Conservation (phyloP, 2,113 vertebrate genomes). For the Gavia stellata region DNA sequence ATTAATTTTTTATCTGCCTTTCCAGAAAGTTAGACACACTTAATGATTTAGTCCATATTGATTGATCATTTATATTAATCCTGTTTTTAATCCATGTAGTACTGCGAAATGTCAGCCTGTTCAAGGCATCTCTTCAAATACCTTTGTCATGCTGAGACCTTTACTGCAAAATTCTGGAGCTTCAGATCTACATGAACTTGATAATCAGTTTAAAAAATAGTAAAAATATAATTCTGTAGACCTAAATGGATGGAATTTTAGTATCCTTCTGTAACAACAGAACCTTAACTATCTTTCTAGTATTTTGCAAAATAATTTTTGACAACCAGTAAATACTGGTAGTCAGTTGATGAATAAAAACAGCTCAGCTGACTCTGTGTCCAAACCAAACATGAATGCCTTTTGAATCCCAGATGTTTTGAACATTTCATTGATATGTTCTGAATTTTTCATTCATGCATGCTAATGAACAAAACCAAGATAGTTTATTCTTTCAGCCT, state of each 20-base stretch:
- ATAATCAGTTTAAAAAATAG: neutral
- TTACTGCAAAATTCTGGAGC: neutral
- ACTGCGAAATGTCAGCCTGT: neutral
- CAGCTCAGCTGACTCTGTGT: neutral
- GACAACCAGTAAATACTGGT: neutral
- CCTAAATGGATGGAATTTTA: neutral
- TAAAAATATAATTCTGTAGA: neutral
- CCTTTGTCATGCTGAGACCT: neutral
- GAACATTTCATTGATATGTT: neutral
- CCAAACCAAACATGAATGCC: neutral
- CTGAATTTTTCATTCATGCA: neutral
- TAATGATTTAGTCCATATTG: constrained; percentile 23
- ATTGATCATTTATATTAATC: constrained; percentile 33
- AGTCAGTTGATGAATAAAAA: constrained; percentile 20
- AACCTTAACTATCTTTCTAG: neutral
- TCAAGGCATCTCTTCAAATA: neutral
- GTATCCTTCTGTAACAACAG: neutral
- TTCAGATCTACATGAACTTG: neutral
- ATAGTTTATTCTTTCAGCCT: neutral
- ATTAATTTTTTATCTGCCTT: constrained; percentile 25
- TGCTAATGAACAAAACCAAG: neutral
- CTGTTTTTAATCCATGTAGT: neutral
- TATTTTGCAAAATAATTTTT: constrained; percentile 47
- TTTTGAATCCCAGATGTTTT: neutral
- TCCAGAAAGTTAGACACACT: neutral